phyloP scores from a whole-genome alignment of 2,888 invertebrate species.

The Noctua pronuba region DNA sequence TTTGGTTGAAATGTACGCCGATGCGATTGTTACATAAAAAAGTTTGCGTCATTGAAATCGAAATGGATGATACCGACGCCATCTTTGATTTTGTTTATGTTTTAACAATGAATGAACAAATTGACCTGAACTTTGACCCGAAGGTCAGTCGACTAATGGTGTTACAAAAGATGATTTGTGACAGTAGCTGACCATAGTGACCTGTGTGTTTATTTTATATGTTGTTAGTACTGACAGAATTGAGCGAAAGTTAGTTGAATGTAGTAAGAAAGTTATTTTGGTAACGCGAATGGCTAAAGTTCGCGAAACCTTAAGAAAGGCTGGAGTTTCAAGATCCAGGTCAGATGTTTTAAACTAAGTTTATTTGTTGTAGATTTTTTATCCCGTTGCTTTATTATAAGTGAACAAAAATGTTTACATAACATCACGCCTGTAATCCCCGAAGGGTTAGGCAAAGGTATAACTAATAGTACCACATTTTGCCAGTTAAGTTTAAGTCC shows the following conservation, averaged over 20 bases:
- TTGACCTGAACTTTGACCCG: slow-evolving; percentile 58
- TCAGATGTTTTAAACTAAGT: neutral
- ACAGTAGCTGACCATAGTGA: slow-evolving; percentile 62
- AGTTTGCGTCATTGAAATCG: slow-evolving; percentile 74
- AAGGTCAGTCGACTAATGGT: slow-evolving; percentile 56
- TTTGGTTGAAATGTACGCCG: slow-evolving; percentile 71
- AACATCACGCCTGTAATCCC: neutral
- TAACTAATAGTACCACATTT: no score
- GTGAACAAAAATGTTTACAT: neutral
- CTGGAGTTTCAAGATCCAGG: neutral
- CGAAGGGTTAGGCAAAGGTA: neutral
- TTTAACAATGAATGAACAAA: slow-evolving; percentile 64
- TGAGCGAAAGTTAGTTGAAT: neutral
- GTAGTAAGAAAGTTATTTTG: slow-evolving; percentile 15
- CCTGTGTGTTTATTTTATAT: slow-evolving; percentile 36
- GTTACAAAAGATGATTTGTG: slow-evolving; percentile 54
- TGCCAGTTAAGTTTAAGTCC: no score
- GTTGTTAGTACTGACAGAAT: neutral
- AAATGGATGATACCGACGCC: slow-evolving; percentile 51
- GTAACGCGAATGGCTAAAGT: neutral
- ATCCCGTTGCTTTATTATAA: neutral
- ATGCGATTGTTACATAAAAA: slow-evolving; percentile 86
- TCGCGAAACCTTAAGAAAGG: slow-evolving; percentile 9
- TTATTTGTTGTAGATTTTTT: neutral
- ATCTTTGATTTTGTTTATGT: slow-evolving; percentile 49